Evolutionary conservation across 2,113 vertebrate species (phyloP), one percentile per base, ranked within the genome.

Genomic region (Callaeas wilsoni): DNA sequence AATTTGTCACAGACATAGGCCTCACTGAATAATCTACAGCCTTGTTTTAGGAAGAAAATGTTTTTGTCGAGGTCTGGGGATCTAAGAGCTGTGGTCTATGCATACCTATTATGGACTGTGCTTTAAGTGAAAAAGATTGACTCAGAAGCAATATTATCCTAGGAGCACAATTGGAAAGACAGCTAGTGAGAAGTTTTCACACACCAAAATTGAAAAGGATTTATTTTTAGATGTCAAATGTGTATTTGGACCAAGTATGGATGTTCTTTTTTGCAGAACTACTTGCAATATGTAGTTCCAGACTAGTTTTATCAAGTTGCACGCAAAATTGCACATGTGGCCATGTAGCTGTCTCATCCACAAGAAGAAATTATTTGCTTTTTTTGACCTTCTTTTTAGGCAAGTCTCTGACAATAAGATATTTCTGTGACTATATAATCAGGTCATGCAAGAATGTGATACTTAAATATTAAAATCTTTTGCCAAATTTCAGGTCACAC

Each of bases 281-380:
- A 39, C 6, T 39, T 25, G 13, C 6, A 77, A 46, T 47, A 27
- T 57, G 50, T 69, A 37, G 8, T 42, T 76, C 20, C 7, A 77
- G n/a, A 42, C 10, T 42, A 46, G 3, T 74, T 82, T 75, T 42
- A 52, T 35, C 26, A 49, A 73, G 20, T 39, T 73, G 7, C 12
- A 46, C 12, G 13, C 29, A 67, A 70, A 93, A 78, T 35, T 67
- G 3, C 11, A 0, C 0, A 12, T 62, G 21, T 67, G 32, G 5
- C 12, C 1, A 0, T 19, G 17, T 59, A 65, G 13, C 33, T 16
- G 2, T 63, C 26, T 63, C 12, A 50, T 12, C 1, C 12, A 55
- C 20, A 78, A 73, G 13, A 77, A 70, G 2, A 67, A 68, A 55
- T 46, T 41, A 50, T 27, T 70, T 70, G 4, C 1, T 55, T 63